phyloP scores from a whole-genome alignment of 2,113 vertebrate genomes.

The Cyanoramphus novaezelandiae region DNA sequence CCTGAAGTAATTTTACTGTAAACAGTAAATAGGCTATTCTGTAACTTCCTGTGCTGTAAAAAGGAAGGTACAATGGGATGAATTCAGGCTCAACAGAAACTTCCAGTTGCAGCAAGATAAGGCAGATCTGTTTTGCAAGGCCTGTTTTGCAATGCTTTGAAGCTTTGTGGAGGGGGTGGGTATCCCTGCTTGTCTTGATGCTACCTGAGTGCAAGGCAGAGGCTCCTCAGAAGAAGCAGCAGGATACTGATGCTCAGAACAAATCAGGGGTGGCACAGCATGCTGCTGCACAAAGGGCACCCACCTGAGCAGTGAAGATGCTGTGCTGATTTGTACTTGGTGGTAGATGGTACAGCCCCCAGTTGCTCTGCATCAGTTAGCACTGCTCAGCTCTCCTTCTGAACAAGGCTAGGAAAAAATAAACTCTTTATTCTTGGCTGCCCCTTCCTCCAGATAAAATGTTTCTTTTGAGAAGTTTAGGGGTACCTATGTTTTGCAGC shows the following conservation, averaged over 20 bases:
- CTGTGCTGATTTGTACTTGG: neutral
- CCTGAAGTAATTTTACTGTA: neutral
- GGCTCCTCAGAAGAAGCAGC: neutral
- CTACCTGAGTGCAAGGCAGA: neutral
- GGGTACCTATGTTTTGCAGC: neutral
- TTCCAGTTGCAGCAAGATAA: neutral
- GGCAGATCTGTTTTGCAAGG: neutral
- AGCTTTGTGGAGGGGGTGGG: neutral
- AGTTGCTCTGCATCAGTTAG: neutral
- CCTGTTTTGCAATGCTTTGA: neutral
- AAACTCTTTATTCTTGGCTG: accelerated
- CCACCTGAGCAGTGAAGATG: neutral
- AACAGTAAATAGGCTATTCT: neutral
- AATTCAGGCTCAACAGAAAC: neutral
- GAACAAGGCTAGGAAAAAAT: neutral
- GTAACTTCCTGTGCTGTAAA: neutral
- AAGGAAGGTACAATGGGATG: neutral
- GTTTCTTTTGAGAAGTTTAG: neutral
- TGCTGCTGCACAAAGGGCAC: neutral
- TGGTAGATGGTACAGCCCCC: neutral
- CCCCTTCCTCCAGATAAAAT: neutral
- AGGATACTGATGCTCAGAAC: neutral
- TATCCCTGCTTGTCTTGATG: neutral
- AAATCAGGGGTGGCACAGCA: neutral
- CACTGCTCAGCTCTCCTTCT: neutral